Evolutionary conservation across 2,888 invertebrate genomes (phyloP).

Genomic region (Polymixis lichenea): DNA sequence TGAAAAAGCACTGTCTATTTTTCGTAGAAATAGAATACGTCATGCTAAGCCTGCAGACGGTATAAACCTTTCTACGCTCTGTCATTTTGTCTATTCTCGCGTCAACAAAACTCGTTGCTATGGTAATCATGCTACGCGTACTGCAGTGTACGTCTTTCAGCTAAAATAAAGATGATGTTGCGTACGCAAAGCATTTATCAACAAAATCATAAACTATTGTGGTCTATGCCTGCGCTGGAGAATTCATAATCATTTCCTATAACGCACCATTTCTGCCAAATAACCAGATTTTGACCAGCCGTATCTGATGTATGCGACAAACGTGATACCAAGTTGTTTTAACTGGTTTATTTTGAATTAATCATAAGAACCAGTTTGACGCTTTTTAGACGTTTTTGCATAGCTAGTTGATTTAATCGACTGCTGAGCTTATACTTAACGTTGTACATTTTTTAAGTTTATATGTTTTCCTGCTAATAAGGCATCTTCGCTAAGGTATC

Average conservation of each 20-base stretch:
- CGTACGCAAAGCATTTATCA: no score
- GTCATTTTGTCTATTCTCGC: no score
- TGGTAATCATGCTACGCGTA: no score
- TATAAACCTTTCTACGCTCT: no score
- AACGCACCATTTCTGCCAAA: not conserved
- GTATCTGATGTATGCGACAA: conserved; percentile 2
- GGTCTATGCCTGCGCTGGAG: not conserved
- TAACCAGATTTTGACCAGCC: conserved; percentile 11
- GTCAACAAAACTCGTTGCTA: no score
- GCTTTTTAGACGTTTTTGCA: not conserved
- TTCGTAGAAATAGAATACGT: no score
- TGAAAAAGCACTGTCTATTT: no score
- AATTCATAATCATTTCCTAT: conserved; percentile 11
- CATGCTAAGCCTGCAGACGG: no score
- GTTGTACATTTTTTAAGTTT: not conserved
- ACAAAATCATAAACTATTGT: no score
- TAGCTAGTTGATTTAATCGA: not conserved
- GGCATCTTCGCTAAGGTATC: no score
- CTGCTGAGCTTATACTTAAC: not conserved
- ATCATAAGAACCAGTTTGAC: not conserved
- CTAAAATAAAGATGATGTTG: not conserved
- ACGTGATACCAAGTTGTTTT: conserved; percentile 1
- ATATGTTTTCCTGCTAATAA: conserved; percentile 6
- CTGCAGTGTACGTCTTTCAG: no score
- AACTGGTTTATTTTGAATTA: conserved; percentile 28